Evolutionary conservation across 2,888 invertebrate genomes (phyloP), one percentile per base, ranked within the genome.

Genomic region (Aphrophora alni): DNA sequence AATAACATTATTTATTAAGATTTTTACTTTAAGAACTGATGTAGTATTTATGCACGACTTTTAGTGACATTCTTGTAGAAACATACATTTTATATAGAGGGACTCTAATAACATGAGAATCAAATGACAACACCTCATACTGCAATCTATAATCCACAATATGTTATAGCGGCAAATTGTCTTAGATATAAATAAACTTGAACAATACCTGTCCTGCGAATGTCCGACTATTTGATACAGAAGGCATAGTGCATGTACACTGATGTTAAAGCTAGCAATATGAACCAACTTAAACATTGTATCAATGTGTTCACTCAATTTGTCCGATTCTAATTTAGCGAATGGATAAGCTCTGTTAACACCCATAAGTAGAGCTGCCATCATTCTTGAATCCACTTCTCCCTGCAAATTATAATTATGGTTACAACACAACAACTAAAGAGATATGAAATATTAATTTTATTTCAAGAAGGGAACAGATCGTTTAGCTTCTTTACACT

Each of bases 331-430:
- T 74, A 91, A 87, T 88, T 94, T 93, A 0, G 96, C 94, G 89
- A 93, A 96, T 0, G 96, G 96, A 89, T 94, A 96, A 0, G 96
- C 95, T 85, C 95, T 91, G 86, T 95, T 95, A 5, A 97, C 93
- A 0, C 97, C 97, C 82, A 93, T 92, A 74, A 97, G 89, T 77
- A 97, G 90, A 0, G 94, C 95, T 83, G 93, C 93, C 93, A 97
- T 94, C 90, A 97, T 93, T 86, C 94, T 92, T 85, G 93, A 94
- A 86, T 97, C 94, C 0, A 96, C 92, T 82, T 96, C 95, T 1
- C 95, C 95, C 87, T 90, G 80, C 21, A 85, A 86, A 81, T n/a
- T 82, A 83, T 82, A 83, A 75, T 72, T 28, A 75, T 17, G 12
- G 59, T 38, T 44, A 33, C n/a, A 77, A 26, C 80, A 44, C 17